phyloP scores from a whole-genome alignment of 2,888 invertebrate species.

The Acronicta alni region DNA sequence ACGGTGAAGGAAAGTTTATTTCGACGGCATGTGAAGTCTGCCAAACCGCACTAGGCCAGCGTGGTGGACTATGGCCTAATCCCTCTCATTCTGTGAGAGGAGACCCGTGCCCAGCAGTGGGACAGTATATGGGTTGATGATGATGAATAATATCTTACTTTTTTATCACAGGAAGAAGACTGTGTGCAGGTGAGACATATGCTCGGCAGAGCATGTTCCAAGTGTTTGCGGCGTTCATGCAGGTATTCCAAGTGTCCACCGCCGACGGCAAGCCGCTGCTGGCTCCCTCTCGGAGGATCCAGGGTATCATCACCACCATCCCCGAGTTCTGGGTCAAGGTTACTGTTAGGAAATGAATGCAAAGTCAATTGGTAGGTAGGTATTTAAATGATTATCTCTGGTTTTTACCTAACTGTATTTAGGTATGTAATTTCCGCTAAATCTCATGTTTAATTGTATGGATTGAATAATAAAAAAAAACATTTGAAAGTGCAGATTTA shows the following conservation, averaged over 20 bases:
- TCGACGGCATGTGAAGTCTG: no score
- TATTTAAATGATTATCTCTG: no score
- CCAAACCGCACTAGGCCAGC: no score
- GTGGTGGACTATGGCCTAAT: no score
- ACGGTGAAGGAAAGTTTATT: no score
- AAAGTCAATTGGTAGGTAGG: background rate
- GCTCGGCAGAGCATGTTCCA: constrained; percentile 91
- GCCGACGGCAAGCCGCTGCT: constrained; percentile 81
- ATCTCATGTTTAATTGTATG: no score
- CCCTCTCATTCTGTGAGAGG: no score
- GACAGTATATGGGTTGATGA: no score
- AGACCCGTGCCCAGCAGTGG: no score
- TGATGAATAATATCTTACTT: background rate
- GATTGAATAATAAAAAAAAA: no score
- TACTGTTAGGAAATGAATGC: constrained; percentile 67
- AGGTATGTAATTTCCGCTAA: no score
- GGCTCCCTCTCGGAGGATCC: constrained; percentile 74
- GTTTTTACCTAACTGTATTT: background rate
- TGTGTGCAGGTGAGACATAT: constrained; percentile 93
- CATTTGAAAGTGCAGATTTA: no score
- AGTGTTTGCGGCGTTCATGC: constrained; percentile 89
- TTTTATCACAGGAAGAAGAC: constrained; percentile 87
- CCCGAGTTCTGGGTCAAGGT: constrained; percentile 90
- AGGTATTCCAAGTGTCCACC: constrained; percentile 90
- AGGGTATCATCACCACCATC: constrained; percentile 89